Conservation (phyloP, 2,888 invertebrate species). For the Galerucella calmariensis region DNA sequence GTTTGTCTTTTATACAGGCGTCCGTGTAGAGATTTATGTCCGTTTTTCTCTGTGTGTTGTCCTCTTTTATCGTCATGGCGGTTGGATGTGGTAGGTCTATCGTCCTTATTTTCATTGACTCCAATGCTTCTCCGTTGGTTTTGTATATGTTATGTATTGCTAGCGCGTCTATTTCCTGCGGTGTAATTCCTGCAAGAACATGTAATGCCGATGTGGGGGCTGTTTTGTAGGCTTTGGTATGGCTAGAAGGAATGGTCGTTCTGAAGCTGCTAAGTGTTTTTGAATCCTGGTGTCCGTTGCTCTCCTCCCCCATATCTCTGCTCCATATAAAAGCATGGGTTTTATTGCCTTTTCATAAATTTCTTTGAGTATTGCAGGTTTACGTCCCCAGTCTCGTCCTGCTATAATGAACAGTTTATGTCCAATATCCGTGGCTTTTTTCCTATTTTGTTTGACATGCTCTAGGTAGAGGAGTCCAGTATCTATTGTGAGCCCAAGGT, state of each 20-base stretch:
- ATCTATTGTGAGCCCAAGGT: no score
- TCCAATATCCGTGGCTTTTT: not conserved
- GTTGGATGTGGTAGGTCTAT: no score
- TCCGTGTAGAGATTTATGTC: no score
- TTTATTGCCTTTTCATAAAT: not conserved
- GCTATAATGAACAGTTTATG: constrained; percentile 2
- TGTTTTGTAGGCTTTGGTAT: constrained; percentile 12
- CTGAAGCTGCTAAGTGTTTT: constrained; percentile 38
- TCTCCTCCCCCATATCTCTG: no score
- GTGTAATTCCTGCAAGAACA: not conserved
- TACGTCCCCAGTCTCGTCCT: not conserved
- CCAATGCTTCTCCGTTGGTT: no score
- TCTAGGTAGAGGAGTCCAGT: no score
- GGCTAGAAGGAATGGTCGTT: constrained; percentile 41
- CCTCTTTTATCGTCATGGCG: no score
- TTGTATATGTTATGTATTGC: not conserved
- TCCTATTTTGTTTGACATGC: no score
- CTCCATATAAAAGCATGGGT: constrained; percentile 43
- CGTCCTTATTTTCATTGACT: no score
- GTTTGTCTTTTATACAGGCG: no score
- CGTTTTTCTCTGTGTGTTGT: no score
- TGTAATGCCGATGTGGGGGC: constrained; percentile 6
- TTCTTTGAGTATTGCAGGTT: not conserved
- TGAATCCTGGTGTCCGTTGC: constrained; percentile 31
- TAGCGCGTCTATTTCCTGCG: not conserved